Base-by-base conservation (phyloP, 35 echinoderm and acorn worm genomes). In the Heliocidaris erythrogramma region DNA sequence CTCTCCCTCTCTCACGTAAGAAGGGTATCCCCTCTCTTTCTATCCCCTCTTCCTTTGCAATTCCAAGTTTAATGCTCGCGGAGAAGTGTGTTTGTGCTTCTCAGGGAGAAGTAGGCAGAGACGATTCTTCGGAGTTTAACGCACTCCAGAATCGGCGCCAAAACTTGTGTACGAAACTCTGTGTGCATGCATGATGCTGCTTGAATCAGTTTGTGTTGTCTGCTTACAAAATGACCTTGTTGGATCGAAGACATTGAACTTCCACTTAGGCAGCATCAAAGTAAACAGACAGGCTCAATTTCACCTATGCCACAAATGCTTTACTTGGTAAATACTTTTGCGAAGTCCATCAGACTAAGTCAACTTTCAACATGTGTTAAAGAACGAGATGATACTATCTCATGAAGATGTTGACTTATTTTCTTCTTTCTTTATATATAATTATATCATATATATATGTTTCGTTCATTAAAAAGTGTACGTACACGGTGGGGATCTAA, bases 61-160 rank as follows among this genome's bases (percentile, higher is more conserved):
- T 16, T 24, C 32, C 31, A 16, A 89, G 12, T 42, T 42, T 47
- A 16, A 47, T 89, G 87, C 31, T 48, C 87, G 47, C 32, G 2
- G 47, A 35, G 32, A 88, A 89, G 87, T 47, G 87, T 89, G 87
- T 89, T 89, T 89, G 5, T 89, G 47, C 87, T 32, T 89, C 47
- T 47, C 14, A 11, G 87, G 12, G 2, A 89, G 87, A 89, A 89
- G 87, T 89, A 89, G 87, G 4, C 47, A 48, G 47, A 30, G 87
- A 89, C 27, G 85, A 89, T 32, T 32, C 87, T 89, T 42, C 30
- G 2, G 13, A 89, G 87, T 48, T 89, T 89, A 89, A 89, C 47
- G 87, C 11, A 89, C 87, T 89, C 87, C 87, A 47, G 47, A 78
- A 78, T 29, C 7, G 65, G 65, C 65, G 65, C 65, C 65, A 78